Evolutionary conservation across 53 echinoderm and acorn worm species (phyloP).

Genomic region (Paracentrotus lividus): DNA sequence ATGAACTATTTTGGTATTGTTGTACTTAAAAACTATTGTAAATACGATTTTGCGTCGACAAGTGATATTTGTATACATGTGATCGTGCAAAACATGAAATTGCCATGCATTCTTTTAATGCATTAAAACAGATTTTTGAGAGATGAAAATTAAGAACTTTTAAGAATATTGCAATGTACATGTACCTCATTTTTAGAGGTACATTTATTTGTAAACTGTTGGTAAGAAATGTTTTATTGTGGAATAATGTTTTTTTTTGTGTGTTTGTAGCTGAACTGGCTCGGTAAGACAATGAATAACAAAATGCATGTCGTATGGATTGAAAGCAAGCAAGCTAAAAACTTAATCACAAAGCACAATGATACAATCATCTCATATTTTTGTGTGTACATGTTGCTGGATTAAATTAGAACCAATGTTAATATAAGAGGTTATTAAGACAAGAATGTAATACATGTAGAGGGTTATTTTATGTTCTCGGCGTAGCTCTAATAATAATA

Average conservation of each 20-base stretch:
- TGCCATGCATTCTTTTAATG: constrained; percentile 38
- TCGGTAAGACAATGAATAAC: not conserved
- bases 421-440: not conserved
- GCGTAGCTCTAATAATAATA: too few species aligned
- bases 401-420: not conserved
- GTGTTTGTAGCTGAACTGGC: constrained; percentile 46
- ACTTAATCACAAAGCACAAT: not conserved
- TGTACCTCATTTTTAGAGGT: constrained; percentile 64
- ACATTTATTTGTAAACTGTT: constrained; percentile 34
- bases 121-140: constrained; percentile 24
- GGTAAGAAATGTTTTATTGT: constrained; percentile 46
- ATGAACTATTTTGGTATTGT: constrained; percentile 56
- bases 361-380: constrained; percentile 24
- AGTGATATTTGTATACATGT: constrained; percentile 51
- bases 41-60: constrained; percentile 47
- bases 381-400: not conserved
- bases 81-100: constrained; percentile 23
- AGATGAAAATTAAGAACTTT: constrained; percentile 3
- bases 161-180: constrained; percentile 19
- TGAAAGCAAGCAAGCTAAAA: not conserved
- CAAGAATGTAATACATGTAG: not conserved
- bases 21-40: constrained; percentile 61
- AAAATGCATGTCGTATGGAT: not conserved
- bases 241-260: constrained; percentile 24
- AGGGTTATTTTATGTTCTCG: not conserved